Conservation (phyloP, 2,888 invertebrate genomes). For the Calliopum simillimum region DNA sequence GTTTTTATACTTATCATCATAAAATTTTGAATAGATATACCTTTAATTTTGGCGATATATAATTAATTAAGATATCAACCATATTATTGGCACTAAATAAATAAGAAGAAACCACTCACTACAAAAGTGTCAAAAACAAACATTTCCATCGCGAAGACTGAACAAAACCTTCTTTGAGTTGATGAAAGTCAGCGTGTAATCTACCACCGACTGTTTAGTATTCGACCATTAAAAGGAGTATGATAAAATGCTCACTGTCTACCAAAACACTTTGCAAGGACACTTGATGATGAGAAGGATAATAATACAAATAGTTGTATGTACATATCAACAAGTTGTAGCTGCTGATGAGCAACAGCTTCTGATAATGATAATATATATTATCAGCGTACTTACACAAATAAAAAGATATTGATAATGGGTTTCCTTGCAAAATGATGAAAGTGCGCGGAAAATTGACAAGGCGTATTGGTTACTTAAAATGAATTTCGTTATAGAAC, state of each 20-base stretch:
- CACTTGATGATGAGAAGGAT: not conserved
- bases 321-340: conserved; percentile 13
- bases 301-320: not conserved
- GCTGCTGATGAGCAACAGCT: conserved; percentile 13
- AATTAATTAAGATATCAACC: not conserved
- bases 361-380: not conserved
- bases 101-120: not conserved
- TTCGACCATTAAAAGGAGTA: not conserved
- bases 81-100: not conserved
- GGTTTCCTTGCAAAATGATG: conserved; percentile 9
- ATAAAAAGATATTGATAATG: not conserved
- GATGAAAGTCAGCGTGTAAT: conserved; percentile 34
- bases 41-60: not conserved
- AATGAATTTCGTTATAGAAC: not conserved
- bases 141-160: not conserved
- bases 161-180: not conserved
- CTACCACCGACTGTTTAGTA: conserved; percentile 13
- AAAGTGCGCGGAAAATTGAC: not conserved
- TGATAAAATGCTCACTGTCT: not conserved
- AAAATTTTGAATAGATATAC: too few species aligned
- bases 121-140: not conserved
- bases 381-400: not conserved
- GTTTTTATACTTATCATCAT: too few species aligned
- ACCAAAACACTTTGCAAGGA: not conserved
- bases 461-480: conserved; percentile 27